Percentiles rank a stretch among this genome's conserved stretches.
phyloP scores from a whole-genome alignment of 2,888 invertebrate genomes.

The Blastobasis adustella region DNA sequence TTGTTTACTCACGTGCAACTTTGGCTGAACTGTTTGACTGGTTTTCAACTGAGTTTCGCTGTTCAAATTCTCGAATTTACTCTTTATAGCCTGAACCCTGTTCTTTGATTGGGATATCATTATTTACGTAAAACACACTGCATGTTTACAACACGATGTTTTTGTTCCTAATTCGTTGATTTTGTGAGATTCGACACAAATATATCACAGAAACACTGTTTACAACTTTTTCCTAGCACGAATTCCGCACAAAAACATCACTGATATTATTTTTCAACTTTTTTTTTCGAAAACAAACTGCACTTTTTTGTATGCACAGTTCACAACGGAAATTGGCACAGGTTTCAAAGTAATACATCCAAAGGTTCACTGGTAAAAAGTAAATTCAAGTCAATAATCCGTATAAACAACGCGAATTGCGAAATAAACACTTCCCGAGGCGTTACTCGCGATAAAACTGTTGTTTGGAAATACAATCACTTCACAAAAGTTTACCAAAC shows the following conservation, averaged over 20 bases:
- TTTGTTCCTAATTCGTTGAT: neutral
- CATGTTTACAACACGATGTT: neutral
- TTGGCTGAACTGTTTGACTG: slow-evolving; percentile 18
- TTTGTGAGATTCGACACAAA: neutral
- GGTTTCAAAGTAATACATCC: slow-evolving; percentile 12
- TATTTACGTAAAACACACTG: slow-evolving; percentile 30
- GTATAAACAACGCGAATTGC: neutral
- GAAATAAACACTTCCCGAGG: neutral
- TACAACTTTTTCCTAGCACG: neutral
- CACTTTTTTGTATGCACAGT: slow-evolving; percentile 6
- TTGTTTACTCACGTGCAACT: slow-evolving; percentile 4
- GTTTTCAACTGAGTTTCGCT: slow-evolving; percentile 22
- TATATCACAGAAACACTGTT: no score
- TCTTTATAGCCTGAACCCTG: slow-evolving; percentile 79
- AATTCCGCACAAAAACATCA: neutral
- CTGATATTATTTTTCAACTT: neutral
- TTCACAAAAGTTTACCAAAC: slow-evolving; percentile 2
- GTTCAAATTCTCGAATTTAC: slow-evolving; percentile 75
- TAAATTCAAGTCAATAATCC: neutral
- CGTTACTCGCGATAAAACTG: neutral
- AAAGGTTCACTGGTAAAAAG: slow-evolving; percentile 10
- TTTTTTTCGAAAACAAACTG: slow-evolving; percentile 13
- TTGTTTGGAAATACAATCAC: slow-evolving; percentile 31
- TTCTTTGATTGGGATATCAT: slow-evolving; percentile 65
- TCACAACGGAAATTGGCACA: neutral